These are phyloP conservation scores for Bimastos eiseni DNA, from an alignment of 2,888 invertebrate species.

Conservation along the genomic window DNA sequence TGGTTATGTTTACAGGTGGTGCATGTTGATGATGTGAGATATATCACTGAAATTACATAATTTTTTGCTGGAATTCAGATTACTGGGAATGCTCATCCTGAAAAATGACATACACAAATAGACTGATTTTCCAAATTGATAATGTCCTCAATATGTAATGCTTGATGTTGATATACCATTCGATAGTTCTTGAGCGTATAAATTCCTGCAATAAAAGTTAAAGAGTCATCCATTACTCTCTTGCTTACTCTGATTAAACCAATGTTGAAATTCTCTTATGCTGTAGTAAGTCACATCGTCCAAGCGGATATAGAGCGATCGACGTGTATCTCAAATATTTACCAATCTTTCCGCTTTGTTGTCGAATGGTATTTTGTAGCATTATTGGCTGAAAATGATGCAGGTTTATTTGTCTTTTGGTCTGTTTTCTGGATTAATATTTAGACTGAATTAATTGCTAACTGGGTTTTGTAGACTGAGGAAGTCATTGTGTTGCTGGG, in stretches of 20 bases:
- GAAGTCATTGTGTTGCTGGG: neutral
- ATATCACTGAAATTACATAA: neutral
- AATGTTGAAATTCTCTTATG: neutral
- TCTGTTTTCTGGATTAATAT: neutral
- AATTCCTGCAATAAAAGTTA: neutral
- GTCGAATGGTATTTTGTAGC: neutral
- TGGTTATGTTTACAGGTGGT: neutral
- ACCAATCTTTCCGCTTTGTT: neutral
- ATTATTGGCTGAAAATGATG: neutral
- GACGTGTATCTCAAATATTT: no score
- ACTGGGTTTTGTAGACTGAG: neutral
- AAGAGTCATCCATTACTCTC: neutral
- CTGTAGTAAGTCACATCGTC: no score
- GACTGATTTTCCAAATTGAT: neutral
- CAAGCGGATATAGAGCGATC: no score
- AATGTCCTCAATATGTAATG: neutral
- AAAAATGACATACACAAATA: neutral
- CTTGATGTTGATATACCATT: neutral
- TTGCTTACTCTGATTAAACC: neutral
- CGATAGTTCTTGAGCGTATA: neutral
- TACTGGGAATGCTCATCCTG: neutral
- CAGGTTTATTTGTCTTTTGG: neutral
- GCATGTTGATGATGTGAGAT: neutral
- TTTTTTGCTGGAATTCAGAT: neutral
- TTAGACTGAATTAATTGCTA: neutral